phyloP scores from a whole-genome alignment of 2,888 invertebrate genomes.

The Ceriagrion tenellum region DNA sequence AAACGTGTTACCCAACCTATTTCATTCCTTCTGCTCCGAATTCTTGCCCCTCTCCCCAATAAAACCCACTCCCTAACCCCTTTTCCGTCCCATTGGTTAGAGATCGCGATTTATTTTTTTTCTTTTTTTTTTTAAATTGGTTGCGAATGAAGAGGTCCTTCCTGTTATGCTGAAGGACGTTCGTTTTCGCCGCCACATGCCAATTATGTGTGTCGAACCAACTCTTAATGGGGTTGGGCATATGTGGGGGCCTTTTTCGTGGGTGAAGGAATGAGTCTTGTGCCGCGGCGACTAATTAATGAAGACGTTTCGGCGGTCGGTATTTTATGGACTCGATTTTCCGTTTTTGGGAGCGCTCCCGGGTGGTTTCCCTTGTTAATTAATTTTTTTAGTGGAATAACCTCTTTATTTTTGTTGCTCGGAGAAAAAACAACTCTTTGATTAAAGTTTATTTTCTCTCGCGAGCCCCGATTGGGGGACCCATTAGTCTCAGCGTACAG shows the following conservation, averaged over 20 bases:
- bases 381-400: neutral
- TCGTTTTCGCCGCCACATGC: neutral
- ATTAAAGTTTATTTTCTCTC: no score
- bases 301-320: constrained; percentile 43
- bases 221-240: constrained; percentile 25
- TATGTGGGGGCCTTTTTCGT: neutral
- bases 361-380: neutral
- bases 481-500: no score
- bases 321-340: constrained; percentile 26
- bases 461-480: no score
- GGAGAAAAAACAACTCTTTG: neutral
- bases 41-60: neutral
- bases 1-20: neutral
- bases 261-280: constrained; percentile 36
- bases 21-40: neutral
- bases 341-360: constrained; percentile 11
- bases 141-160: neutral
- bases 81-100: neutral
- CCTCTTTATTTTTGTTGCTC: neutral
- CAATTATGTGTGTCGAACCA: neutral
- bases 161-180: neutral
- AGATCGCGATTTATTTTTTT: neutral
- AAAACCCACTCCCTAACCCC: no score
- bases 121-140: constrained; percentile 34
- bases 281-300: constrained; percentile 46